Percentiles rank a stretch among this genome's conserved stretches.
Conservation (phyloP, 2,888 invertebrate species). For the Drosophila pseudotakahashii region DNA sequence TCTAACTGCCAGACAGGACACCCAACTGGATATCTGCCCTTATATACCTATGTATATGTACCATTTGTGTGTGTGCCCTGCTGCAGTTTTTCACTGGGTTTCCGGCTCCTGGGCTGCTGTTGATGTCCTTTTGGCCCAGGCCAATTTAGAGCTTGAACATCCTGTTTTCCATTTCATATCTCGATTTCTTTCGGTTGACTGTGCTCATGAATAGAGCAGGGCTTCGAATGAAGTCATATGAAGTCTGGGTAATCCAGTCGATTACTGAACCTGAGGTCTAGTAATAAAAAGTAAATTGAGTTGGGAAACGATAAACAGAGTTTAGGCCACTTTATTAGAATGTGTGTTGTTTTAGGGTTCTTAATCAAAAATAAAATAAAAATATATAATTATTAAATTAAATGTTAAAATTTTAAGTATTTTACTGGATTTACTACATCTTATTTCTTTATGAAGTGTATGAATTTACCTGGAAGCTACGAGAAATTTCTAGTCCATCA, state of each 20-base stretch:
- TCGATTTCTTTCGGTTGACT: constrained; percentile 9
- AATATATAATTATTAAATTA: too few species aligned
- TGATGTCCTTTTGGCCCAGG: constrained; percentile 26
- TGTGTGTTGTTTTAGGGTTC: too few species aligned
- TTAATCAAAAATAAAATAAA: too few species aligned
- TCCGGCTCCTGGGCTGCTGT: constrained; percentile 1
- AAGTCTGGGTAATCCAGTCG: constrained; percentile 1
- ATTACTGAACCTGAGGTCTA: not conserved
- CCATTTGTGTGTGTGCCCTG: constrained; percentile 14
- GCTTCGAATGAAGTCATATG: not conserved
- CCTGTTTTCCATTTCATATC: constrained; percentile 22
- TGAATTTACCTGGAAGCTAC: not conserved
- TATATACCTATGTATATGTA: not conserved
- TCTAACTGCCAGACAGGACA: constrained; percentile 53
- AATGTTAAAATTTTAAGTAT: too few species aligned
- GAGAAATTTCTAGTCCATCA: not conserved
- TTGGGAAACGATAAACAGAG: not conserved
- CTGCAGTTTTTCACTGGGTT: constrained; percentile 29
- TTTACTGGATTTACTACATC: too few species aligned
- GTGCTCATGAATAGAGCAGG: constrained; percentile 13
- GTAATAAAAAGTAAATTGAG: not conserved
- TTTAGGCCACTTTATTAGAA: not conserved
- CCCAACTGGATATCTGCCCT: constrained; percentile 28
- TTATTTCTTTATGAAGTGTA: too few species aligned
- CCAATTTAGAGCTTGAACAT: constrained; percentile 22